Conservation (phyloP, 1,140 invertebrate species). For the Oncopeltus fasciatus region DNA sequence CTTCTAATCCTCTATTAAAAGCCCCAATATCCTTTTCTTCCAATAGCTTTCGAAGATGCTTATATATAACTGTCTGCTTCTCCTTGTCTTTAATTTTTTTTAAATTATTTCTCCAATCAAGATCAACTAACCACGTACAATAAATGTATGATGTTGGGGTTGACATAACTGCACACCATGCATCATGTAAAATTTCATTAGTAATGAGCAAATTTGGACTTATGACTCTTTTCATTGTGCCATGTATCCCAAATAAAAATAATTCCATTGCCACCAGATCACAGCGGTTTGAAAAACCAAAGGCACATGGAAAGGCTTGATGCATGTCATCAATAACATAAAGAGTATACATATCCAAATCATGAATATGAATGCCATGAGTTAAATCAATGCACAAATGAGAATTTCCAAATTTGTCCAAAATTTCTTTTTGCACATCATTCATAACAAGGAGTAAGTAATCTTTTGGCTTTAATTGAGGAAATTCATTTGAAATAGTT, state of each 20-base stretch:
- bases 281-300: background rate
- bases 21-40: background rate
- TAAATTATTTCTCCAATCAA: background rate
- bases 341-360: background rate
- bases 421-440: background rate
- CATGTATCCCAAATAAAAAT: background rate
- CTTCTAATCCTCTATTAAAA: background rate
- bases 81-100: background rate
- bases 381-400: background rate
- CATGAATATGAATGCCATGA: background rate
- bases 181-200: background rate
- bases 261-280: background rate
- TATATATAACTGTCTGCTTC: background rate
- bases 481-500: background rate
- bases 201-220: background rate
- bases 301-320: background rate
- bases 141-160: background rate
- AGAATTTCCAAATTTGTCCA: background rate
- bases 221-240: background rate
- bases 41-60: background rate
- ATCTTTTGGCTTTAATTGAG: background rate
- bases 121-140: background rate
- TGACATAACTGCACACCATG: background rate
- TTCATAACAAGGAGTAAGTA: background rate
- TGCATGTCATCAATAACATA: background rate